Base-by-base conservation (phyloP, 2,888 invertebrate species). In the Parasteatoda lunata region DNA sequence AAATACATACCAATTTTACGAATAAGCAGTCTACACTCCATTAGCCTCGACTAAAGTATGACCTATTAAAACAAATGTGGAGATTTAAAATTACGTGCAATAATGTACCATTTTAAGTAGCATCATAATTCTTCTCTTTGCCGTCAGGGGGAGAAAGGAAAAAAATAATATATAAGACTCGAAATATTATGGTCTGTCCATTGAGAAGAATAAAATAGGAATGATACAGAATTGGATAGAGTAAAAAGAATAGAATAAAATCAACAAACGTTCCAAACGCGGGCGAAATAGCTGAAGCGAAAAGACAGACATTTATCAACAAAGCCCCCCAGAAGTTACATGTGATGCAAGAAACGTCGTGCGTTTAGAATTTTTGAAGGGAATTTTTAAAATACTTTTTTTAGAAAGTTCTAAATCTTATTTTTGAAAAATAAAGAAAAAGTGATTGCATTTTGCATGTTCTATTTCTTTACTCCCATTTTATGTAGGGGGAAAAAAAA, bases 111-210 rank as follows among this genome's bases (percentile, higher is more conserved):
- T n/a, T 48, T 30, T 76, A 76, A 76, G 65, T 65, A 65, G 30
- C 49, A 11, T 66, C 76, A 76, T 76, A 76, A 66, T 65, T 76
- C 76, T 76, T 48, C 64, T n/a, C 47, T 13, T 47, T 45, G 30
- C 7, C 30, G 30, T 13, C 8, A 4, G 13, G 47, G 45, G 47
- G 47, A 45, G 5, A 5, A 59, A 59, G 11, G 8, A 13, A n/a
- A n/a, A 4, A 59, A 59, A 59, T 4, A 59, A 59, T 59, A n/a
- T n/a, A 59, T 59, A 13, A 59, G 59, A 13, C n/a, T 59, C n/a
- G n/a, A n/a, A 59, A 59, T 59, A 59, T 59, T 59, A 59, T 59
- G 9, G 59, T 59, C 8, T 7, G 59, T 9, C 30, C 30, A 30
- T 30, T 30, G 30, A 30, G 30, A 30, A 59, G n/a, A 59, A 59